Percentiles rank a stretch among this genome's conserved stretches.
phyloP scores from a whole-genome alignment of 1,140 invertebrate species.

The Drosophila rufa region DNA sequence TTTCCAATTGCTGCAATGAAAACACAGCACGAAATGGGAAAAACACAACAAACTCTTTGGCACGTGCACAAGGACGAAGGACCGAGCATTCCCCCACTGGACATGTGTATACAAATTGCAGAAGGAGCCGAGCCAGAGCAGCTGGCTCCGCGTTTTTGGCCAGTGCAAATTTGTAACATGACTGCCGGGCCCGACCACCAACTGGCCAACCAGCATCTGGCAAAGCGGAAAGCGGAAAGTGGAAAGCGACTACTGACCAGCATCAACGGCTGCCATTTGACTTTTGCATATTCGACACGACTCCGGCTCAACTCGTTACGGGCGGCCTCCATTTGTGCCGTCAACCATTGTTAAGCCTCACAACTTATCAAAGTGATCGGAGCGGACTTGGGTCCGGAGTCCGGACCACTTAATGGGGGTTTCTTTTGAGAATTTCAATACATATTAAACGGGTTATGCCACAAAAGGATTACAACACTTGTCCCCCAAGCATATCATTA shows the following conservation, averaged over 20 bases:
- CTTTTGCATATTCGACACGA: constrained; percentile 82
- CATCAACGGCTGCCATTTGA: constrained; percentile 64
- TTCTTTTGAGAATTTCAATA: constrained; percentile 77
- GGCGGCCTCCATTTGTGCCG: constrained; percentile 65
- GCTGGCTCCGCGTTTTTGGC: constrained; percentile 45
- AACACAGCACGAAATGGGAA: constrained; percentile 17
- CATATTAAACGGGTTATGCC: constrained; percentile 82
- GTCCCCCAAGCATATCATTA: constrained; percentile 80
- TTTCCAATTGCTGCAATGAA: constrained; percentile 70
- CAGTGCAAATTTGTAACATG: constrained; percentile 73
- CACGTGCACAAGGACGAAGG: constrained; percentile 47
- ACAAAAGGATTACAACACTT: constrained; percentile 83
- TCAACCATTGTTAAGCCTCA: constrained; percentile 78
- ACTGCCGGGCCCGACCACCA: constrained; percentile 58
- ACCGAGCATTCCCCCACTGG: background rate
- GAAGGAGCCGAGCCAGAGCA: constrained; percentile 54
- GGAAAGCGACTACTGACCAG: constrained; percentile 10
- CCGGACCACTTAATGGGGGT: constrained; percentile 71
- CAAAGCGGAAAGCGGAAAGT: constrained; percentile 5
- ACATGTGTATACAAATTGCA: constrained; percentile 75
- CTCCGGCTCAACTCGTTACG: constrained; percentile 36
- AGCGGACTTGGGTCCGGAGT: constrained; percentile 33
- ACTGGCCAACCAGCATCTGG: constrained; percentile 38
- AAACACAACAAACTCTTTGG: constrained; percentile 53
- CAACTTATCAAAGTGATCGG: constrained; percentile 80